phyloP scores from a whole-genome alignment of 2,888 invertebrate species.

The Syritta pipiens region DNA sequence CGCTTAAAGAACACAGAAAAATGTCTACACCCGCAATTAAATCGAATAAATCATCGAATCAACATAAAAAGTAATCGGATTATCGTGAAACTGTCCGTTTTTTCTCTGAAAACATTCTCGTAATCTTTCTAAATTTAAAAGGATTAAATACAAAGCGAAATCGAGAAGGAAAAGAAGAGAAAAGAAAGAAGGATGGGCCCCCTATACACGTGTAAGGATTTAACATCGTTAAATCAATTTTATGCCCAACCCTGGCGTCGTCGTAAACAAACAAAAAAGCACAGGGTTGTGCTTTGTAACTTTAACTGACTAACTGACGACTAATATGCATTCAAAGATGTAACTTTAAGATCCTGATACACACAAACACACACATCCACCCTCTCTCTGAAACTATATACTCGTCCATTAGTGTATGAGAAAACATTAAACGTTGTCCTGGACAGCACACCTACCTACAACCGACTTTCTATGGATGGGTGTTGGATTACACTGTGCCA shows the following conservation, averaged over 20 bases:
- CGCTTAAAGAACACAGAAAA: neutral
- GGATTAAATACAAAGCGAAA: neutral
- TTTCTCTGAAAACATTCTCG: neutral
- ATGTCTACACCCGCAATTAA: neutral
- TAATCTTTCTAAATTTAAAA: neutral
- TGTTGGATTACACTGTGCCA: slow-evolving; percentile 27
- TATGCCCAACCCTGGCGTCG: neutral
- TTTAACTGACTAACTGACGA: no score
- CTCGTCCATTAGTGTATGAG: slow-evolving; percentile 14
- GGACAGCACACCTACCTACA: slow-evolving; percentile 12
- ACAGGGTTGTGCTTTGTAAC: no score
- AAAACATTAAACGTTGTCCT: slow-evolving; percentile 24
- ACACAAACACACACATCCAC: neutral
- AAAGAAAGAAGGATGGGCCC: no score
- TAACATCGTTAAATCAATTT: slow-evolving; percentile 10
- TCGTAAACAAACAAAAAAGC: slow-evolving; percentile 1
- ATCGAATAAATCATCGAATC: neutral
- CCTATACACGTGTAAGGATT: slow-evolving; percentile 27
- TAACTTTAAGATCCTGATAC: slow-evolving; percentile 9
- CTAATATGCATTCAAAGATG: neutral
- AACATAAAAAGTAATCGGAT: neutral
- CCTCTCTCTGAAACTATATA: neutral
- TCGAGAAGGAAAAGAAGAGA: no score
- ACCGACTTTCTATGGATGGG: neutral
- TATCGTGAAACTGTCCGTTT: neutral